A percentile compares a stretch with the other conserved stretches of the same genome.
phyloP scores from a whole-genome alignment of 2,888 invertebrate genomes.

The Orgyia antiqua region DNA sequence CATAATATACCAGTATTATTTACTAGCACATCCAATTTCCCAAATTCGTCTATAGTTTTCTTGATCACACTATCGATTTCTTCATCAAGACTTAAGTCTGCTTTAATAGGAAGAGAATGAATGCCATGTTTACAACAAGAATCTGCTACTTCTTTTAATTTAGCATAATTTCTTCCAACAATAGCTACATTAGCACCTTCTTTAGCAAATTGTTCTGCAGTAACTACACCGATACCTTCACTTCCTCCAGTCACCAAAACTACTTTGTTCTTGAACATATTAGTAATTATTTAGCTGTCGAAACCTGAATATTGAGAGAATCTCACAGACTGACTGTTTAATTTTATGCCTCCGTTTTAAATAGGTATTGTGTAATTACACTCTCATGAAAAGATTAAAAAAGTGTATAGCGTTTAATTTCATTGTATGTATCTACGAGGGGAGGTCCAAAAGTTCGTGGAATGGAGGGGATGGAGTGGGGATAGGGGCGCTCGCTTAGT shows the following conservation, averaged over 20 bases:
- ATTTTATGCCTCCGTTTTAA: too few relatives aligned
- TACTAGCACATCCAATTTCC: slow-evolving; percentile 36
- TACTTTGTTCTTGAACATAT: slow-evolving; percentile 71
- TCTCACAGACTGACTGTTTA: too few relatives aligned
- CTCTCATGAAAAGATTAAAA: too few relatives aligned
- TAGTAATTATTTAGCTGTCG: neutral
- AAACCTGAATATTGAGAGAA: too few relatives aligned
- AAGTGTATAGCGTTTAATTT: too few relatives aligned
- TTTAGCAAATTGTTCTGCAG: slow-evolving; percentile 80
- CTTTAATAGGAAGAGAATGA: neutral
- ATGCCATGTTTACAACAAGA: neutral
- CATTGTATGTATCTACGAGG: too few relatives aligned
- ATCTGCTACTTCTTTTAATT: neutral
- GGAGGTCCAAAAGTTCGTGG: too few relatives aligned
- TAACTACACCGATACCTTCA: slow-evolving; percentile 83
- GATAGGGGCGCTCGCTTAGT: too few relatives aligned
- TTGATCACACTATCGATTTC: neutral
- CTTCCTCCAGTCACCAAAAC: slow-evolving; percentile 80
- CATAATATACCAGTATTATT: slow-evolving; percentile 37
- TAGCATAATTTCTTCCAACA: neutral
- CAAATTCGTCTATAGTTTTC: slow-evolving; percentile 28
- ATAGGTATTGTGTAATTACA: too few relatives aligned
- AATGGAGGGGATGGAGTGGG: too few relatives aligned
- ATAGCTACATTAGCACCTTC: slow-evolving; percentile 35
- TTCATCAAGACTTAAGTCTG: neutral